phyloP scores from a whole-genome alignment of 2,888 invertebrate species.

The Microplitis manilae region DNA sequence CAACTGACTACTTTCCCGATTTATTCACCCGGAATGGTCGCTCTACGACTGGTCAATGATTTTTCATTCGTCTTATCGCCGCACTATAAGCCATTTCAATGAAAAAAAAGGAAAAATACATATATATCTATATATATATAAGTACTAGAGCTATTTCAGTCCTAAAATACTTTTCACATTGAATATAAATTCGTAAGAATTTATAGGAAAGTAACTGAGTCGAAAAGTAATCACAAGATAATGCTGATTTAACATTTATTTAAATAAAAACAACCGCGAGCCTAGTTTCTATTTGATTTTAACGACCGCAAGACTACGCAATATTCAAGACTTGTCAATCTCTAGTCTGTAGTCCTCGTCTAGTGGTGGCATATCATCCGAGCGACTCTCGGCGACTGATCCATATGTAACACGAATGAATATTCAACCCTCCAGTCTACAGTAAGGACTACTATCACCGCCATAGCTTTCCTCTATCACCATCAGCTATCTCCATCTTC shows the following conservation, averaged over 20 bases:
- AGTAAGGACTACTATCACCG: conserved; percentile 54
- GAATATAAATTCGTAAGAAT: no score
- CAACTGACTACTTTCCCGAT: conserved; percentile 22
- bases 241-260: no score
- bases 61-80: conserved; percentile 10
- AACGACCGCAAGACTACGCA: conserved; percentile 30
- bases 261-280: no score
- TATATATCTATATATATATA: background rate
- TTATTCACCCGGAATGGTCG: conserved; percentile 20
- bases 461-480: conserved; percentile 32
- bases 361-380: conserved; percentile 45
- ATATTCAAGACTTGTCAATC: conserved; percentile 34
- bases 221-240: no score
- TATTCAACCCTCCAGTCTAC: conserved; percentile 64
- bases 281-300: conserved; percentile 7
- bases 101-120: background rate
- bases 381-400: conserved; percentile 62
- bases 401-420: conserved; percentile 71
- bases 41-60: conserved; percentile 13
- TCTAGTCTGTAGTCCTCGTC: conserved; percentile 39
- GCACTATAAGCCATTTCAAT: background rate
- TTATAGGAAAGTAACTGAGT: no score
- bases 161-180: no score
- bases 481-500: conserved; percentile 26
- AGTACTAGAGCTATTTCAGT: no score